Base-by-base conservation (phyloP, 2,797 vertebrate genomes). In the Sebastes paucispinis region DNA sequence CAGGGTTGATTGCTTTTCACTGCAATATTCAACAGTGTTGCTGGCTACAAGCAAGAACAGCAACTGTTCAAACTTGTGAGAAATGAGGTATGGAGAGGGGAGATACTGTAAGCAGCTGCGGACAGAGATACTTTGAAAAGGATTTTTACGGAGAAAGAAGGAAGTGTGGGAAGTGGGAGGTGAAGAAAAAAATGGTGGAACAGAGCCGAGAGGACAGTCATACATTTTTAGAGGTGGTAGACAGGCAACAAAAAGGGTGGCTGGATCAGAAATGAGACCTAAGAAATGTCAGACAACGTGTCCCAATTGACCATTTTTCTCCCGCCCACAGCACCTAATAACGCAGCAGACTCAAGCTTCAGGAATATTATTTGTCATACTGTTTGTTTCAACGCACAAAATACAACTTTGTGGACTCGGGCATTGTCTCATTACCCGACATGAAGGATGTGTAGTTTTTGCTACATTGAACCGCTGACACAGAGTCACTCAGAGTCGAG, bases 231-330 rank as follows among this genome's bases (percentile, higher is more conserved):
- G 39, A 85, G 34, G 71, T 68, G 75, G 60, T 58, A 82, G 69
- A 81, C 75, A 13, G 3, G 62, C 73, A 60, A 81, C 65, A 43
- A 66, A 75, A 79, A 68, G 32, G 73, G 29, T 13, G 39, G 32
- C 59, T 14, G 62, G 9, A 63, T 79, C 71, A 77, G 11, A 25
- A 25, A 25, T 25, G 24, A 25, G 24, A 4, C 50, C 29, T 32
- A 65, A 83, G 20, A 73, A 71, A 55, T 36, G 43, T 81, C 82
- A 68, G 77, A 80, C 80, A 79, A n/a, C 0, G 50, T 24, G 64
- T 73, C 47, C 75, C 73, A 72, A 52, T 77, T 77, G 57, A 36
- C 4, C 7, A 0, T 64, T 74, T 64, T 47, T 47, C 54, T 82
- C 62, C 80, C 36, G 32, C 65, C 12, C 36, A 54, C 54, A 57